phyloP scores from a whole-genome alignment of 1,140 invertebrate species.

The Agraylea sexmaculata region DNA sequence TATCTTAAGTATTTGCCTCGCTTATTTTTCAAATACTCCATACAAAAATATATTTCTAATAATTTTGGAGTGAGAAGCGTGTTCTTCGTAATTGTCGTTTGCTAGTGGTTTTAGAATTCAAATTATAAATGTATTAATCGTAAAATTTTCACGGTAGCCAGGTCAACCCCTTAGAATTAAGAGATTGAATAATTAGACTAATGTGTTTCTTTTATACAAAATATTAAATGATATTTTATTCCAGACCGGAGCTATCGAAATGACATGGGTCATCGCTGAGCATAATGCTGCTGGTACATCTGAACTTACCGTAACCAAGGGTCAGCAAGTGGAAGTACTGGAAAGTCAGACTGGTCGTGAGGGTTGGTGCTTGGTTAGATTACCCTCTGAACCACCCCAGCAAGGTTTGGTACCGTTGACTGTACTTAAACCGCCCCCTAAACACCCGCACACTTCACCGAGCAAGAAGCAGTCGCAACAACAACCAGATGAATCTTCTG shows the following conservation, averaged over 20 bases:
- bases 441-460: slow-evolving; percentile 47
- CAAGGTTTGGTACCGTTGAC: slow-evolving; percentile 76
- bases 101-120: too few species aligned
- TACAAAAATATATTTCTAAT: too few species aligned
- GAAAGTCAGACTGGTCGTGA: slow-evolving; percentile 49
- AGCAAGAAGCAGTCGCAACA: slow-evolving; percentile 28
- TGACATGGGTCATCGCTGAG: slow-evolving; percentile 80
- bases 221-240: slow-evolving; percentile 29
- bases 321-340: slow-evolving; percentile 85
- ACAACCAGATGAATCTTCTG: slow-evolving; percentile 17
- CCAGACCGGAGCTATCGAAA: slow-evolving; percentile 58
- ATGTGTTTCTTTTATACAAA: too few species aligned
- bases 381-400: slow-evolving; percentile 40
- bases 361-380: slow-evolving; percentile 52
- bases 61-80: too few species aligned
- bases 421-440: slow-evolving; percentile 68
- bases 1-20: too few species aligned
- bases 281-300: slow-evolving; percentile 57
- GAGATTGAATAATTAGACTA: too few species aligned
- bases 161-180: too few species aligned
- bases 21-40: too few species aligned
- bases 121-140: too few species aligned
- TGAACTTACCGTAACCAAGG: slow-evolving; percentile 68
- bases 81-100: too few species aligned
- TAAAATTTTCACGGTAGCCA: too few species aligned